phyloP scores from a whole-genome alignment of 2,888 invertebrate species.

The Vanessa cardui region DNA sequence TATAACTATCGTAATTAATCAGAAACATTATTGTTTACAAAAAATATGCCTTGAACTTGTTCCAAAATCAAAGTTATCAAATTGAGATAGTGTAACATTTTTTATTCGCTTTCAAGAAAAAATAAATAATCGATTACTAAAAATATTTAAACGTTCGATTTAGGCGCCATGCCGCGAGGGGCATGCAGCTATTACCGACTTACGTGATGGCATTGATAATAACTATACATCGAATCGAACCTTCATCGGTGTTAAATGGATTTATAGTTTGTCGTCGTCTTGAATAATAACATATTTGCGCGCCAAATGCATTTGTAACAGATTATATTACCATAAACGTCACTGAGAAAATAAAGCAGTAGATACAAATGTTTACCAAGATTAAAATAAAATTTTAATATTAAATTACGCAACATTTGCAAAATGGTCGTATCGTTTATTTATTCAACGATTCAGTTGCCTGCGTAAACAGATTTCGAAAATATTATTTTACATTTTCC shows the following conservation, averaged over 20 bases:
- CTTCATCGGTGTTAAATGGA: conserved; percentile 36
- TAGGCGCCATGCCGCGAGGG: conserved; percentile 27
- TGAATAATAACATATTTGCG: conserved; percentile 32
- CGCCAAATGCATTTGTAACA: conserved; percentile 25
- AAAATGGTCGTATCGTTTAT: too few species aligned
- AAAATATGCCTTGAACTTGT: too few species aligned
- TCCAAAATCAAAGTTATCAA: too few species aligned
- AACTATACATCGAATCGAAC: conserved; percentile 23
- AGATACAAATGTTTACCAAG: background rate
- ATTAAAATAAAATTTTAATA: background rate
- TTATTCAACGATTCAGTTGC: too few species aligned
- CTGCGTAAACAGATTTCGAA: too few species aligned
- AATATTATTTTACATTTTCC: too few species aligned
- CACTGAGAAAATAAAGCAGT: conserved; percentile 10
- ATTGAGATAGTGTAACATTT: too few species aligned
- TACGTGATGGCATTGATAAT: conserved; percentile 40
- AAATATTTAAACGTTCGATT: conserved; percentile 27
- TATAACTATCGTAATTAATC: too few species aligned
- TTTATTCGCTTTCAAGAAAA: too few species aligned
- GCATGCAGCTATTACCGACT: conserved; percentile 24
- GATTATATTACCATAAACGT: conserved; percentile 2
- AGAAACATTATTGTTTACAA: too few species aligned
- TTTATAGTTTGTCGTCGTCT: conserved; percentile 28
- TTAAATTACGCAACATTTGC: background rate
- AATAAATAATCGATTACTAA: background rate